Percentiles rank a stretch among this genome's conserved stretches.
These are phyloP conservation scores for Phaenicophaeus curvirostris DNA, from an alignment of 2,797 vertebrate genomes.

Conservation along the genomic window DNA sequence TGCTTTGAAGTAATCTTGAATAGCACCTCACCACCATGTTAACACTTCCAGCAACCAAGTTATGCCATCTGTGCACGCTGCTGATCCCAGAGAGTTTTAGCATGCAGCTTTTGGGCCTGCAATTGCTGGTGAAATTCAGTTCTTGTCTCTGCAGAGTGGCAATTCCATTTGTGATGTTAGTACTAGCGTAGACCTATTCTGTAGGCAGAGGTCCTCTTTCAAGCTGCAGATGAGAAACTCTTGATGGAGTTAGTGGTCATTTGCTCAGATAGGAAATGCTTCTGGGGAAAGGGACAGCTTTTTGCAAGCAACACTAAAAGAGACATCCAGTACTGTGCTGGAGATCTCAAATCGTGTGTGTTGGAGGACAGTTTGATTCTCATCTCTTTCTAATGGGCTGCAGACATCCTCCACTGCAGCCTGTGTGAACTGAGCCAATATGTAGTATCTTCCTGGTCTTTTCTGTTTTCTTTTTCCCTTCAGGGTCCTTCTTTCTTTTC, in stretches of 20 bases:
- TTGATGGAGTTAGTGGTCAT: neutral
- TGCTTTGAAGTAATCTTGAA: neutral
- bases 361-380: neutral
- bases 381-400: neutral
- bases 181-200: neutral
- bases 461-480: neutral
- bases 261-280: neutral
- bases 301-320: neutral
- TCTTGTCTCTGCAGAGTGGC: neutral
- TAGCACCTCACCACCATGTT: neutral
- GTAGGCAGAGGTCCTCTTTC: neutral
- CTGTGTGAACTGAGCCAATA: neutral
- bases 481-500: neutral
- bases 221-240: neutral
- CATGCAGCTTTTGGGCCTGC: neutral
- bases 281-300: neutral
- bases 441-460: neutral
- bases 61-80: neutral
- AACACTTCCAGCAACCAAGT: neutral
- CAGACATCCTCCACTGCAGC: neutral
- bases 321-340: neutral
- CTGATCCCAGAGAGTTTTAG: neutral
- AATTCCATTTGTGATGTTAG: neutral
- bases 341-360: neutral
- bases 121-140: neutral